Percentiles rank a stretch among this genome's conserved stretches.
phyloP scores from a whole-genome alignment of 2,888 invertebrate species.

The Bhutanitis thaidina region DNA sequence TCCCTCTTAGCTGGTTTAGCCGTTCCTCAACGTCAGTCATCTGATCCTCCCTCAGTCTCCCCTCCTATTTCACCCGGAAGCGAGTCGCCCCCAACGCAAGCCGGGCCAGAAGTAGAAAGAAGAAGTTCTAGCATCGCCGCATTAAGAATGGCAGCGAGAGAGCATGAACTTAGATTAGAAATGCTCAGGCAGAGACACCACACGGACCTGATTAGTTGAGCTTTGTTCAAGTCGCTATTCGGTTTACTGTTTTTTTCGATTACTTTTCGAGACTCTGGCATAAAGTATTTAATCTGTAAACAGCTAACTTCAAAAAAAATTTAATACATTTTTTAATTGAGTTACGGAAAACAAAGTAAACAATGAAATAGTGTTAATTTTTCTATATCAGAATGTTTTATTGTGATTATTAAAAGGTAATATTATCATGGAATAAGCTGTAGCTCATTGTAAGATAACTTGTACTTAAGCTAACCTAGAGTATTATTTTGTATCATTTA shows the following conservation, averaged over 20 bases:
- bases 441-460: conserved; percentile 18
- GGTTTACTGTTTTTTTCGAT: too few species aligned
- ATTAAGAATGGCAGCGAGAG: conserved; percentile 91
- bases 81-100: conserved; percentile 71
- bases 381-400: neutral
- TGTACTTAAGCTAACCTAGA: neutral
- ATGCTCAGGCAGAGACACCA: conserved; percentile 88
- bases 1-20: conserved; percentile 66
- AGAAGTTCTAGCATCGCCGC: conserved; percentile 93
- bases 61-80: conserved; percentile 77
- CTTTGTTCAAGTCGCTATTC: conserved; percentile 23
- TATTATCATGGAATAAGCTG: neutral
- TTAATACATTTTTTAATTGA: too few species aligned
- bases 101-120: conserved; percentile 87
- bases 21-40: conserved; percentile 70
- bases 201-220: conserved; percentile 89
- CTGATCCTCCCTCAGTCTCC: conserved; percentile 71
- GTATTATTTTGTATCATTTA: conserved; percentile 13
- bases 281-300: too few species aligned
- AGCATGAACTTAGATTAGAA: conserved; percentile 92
- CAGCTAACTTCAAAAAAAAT: too few species aligned
- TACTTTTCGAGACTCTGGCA: too few species aligned
- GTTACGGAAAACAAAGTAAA: too few species aligned
- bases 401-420: neutral
- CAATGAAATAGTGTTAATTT: too few species aligned